Evolutionary conservation across 2,797 vertebrate genomes (phyloP).

Genomic region (Gouania willdenowi): DNA sequence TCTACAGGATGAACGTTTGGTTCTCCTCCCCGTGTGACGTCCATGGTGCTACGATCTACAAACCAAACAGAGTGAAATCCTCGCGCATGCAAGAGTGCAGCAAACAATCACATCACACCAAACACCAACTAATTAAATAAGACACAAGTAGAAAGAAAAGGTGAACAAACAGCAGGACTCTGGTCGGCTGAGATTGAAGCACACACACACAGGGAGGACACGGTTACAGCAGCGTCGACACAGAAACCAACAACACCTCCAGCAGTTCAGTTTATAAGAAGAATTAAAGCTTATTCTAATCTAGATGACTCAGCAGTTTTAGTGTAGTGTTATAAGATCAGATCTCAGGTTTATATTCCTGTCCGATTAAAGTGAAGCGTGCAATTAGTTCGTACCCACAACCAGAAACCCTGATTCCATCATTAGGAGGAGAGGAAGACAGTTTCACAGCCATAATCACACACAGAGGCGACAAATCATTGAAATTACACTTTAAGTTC

Average conservation of each 20-base stretch:
- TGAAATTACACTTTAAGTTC: neutral
- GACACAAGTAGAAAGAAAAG: conserved; percentile 17
- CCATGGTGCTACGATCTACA: conserved; percentile 30
- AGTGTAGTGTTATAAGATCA: conserved; percentile 4
- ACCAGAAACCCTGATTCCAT: conserved; percentile 18
- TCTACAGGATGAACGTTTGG: too few species aligned
- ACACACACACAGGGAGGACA: too few species aligned
- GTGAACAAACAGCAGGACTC: conserved; percentile 8
- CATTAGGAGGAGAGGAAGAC: neutral
- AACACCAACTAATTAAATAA: too few species aligned
- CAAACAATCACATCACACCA: conserved; percentile 15
- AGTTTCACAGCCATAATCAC: neutral
- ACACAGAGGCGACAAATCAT: neutral
- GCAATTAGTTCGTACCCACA: conserved; percentile 24
- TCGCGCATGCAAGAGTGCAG: conserved; percentile 38
- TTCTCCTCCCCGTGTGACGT: conserved; percentile 28
- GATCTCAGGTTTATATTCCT: conserved; percentile 4
- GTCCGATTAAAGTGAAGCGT: conserved; percentile 39
- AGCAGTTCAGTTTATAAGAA: conserved; percentile 19
- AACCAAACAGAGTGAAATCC: conserved; percentile 9
- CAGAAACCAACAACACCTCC: conserved; percentile 10
- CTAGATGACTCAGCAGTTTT: conserved; percentile 11
- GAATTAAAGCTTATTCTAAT: neutral
- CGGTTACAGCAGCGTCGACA: too few species aligned
- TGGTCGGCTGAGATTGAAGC: conserved; percentile 33